Conservation (phyloP, 2,113 vertebrate species). For the Leptosomus discolor region DNA sequence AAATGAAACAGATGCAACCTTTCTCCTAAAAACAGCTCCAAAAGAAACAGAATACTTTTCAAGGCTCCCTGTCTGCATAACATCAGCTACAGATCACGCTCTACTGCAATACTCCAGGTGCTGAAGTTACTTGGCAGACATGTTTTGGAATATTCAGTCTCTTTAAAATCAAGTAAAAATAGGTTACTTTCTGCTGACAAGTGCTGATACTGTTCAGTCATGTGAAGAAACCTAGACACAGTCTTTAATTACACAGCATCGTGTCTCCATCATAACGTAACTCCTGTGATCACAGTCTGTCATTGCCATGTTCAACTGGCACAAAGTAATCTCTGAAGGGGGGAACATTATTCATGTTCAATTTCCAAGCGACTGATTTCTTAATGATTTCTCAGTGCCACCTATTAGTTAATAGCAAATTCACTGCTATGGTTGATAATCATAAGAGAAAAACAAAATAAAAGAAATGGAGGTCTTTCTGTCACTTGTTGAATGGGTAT, state of each 20-base stretch:
- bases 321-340: neutral
- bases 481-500: neutral
- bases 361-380: neutral
- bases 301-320: neutral
- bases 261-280: neutral
- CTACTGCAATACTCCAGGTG: neutral
- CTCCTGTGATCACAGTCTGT: neutral
- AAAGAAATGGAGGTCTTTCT: neutral
- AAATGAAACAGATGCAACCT: neutral
- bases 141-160: neutral
- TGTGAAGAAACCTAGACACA: neutral
- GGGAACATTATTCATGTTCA: neutral
- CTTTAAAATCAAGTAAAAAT: neutral
- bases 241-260: neutral
- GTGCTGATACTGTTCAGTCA: neutral
- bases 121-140: neutral
- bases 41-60: neutral
- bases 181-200: neutral
- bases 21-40: neutral
- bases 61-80: neutral
- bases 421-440: neutral
- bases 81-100: neutral
- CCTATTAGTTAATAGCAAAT: neutral
- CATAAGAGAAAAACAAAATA: neutral
- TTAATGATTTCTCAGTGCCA: neutral